phyloP scores from a whole-genome alignment of 2,113 vertebrate species.

The Brachypteracias leptosomus region DNA sequence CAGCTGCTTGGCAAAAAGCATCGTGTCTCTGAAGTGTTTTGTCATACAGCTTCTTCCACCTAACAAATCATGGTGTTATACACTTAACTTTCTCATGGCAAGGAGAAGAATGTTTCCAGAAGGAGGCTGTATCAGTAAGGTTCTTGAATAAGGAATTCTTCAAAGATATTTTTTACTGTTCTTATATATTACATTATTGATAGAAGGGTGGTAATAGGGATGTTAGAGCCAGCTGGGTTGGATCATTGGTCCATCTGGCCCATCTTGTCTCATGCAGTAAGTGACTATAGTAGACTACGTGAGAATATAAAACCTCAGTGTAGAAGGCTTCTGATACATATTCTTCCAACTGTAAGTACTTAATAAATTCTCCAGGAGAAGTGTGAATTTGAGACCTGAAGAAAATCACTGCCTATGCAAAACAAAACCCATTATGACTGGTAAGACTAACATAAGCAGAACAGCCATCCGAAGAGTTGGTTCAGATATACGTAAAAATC shows the following conservation, averaged over 20 bases:
- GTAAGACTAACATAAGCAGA: background rate
- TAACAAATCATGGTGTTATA: slow-evolving; percentile 74
- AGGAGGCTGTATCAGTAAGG: slow-evolving; percentile 15
- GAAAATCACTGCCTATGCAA: background rate
- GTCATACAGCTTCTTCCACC: slow-evolving; percentile 55
- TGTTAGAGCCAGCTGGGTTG: background rate
- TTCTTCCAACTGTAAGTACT: background rate
- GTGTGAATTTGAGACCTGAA: background rate
- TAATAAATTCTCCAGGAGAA: background rate
- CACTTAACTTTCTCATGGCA: slow-evolving; percentile 56
- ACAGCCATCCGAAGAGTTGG: background rate
- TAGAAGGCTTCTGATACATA: background rate
- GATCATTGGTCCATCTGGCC: background rate
- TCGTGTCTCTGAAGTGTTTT: slow-evolving; percentile 66
- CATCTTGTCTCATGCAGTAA: background rate
- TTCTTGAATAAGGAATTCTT: slow-evolving; percentile 45
- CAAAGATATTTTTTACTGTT: slow-evolving; percentile 32
- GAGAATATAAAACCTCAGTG: background rate
- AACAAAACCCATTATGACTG: background rate
- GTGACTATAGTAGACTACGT: rapidly evolving
- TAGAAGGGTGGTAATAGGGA: slow-evolving; percentile 10
- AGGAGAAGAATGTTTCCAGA: slow-evolving; percentile 55
- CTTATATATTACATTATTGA: background rate
- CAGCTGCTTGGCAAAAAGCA: slow-evolving; percentile 63
- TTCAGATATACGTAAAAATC: background rate